A percentile compares a stretch with the other conserved stretches of the same genome.
Conservation (phyloP, 2,888 invertebrate genomes). For the Tricholauxania praeusta region DNA sequence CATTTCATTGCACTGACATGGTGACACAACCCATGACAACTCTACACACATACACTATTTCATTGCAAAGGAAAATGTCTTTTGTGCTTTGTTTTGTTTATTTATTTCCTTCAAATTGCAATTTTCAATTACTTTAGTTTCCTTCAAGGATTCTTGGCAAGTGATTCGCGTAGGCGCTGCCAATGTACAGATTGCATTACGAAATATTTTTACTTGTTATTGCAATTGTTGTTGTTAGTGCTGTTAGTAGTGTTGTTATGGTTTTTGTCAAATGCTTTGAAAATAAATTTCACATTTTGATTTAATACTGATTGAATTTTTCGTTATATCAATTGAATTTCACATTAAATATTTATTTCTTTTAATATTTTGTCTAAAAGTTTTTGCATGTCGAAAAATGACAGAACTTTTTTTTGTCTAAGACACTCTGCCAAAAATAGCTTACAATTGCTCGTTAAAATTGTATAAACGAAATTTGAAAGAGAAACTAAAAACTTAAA, state of each 20-base stretch:
- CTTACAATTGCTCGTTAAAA: too few species aligned
- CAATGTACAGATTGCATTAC: conserved; percentile 6
- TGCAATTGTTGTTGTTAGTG: conserved; percentile 1
- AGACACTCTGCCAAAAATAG: too few species aligned
- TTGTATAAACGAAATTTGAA: too few species aligned
- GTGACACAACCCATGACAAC: too few species aligned
- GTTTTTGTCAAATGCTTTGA: conserved; percentile 18
- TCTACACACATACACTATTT: too few species aligned
- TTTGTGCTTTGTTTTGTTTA: conserved; percentile 5
- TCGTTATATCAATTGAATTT: conserved; percentile 30
- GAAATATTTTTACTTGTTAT: background rate
- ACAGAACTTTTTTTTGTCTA: too few species aligned
- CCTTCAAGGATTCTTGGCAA: conserved; percentile 26
- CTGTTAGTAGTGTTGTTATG: background rate
- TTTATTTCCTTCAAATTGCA: conserved; percentile 24
- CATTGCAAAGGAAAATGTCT: background rate
- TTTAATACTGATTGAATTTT: conserved; percentile 24
- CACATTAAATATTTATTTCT: background rate
- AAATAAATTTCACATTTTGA: background rate
- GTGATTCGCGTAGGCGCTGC: conserved; percentile 27
- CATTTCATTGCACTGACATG: too few species aligned
- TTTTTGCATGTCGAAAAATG: too few species aligned
- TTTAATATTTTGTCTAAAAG: too few species aligned
- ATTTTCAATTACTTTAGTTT: conserved; percentile 32
- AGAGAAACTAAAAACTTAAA: too few species aligned